Evolutionary conservation across 2,797 vertebrate species (phyloP), one percentile per base, ranked within the genome.

Genomic region (Chlorospingus semifuscus): DNA sequence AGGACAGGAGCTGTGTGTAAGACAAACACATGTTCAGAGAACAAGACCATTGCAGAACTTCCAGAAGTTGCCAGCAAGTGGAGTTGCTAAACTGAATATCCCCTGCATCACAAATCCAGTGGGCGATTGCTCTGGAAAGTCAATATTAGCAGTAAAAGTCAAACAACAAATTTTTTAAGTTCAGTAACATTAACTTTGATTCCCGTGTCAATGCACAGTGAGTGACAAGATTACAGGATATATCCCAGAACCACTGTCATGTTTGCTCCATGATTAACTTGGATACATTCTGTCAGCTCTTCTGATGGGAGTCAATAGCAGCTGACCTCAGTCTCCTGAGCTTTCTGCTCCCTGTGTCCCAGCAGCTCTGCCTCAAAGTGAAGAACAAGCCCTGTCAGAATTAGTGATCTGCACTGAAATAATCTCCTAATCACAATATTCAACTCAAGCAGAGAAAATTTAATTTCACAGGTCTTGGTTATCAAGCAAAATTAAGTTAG

Each of bases 391-490:
- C 64, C 81, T 69, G 78, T 79, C 86, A 88, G 92, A 94, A 81
- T 74, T 47, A 74, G 74, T 71, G 77, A 84, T 42, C 71, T 70
- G 50, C 57, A 47, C 39, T 37, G 47, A 87, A 94, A 70, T 91
- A 60, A 88, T 84, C 72, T 84, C 56, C 78, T 86, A 77, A 92
- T 95, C 83, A 94, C 1, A 9, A 83, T 76, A 79, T 78, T 78
- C 88, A 90, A 49, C 39, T 2, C 8, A 93, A 82, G 80, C 84
- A 87, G 39, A 65, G 65, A 91, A 41, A 94, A 96, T 93, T 84
- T 94, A 89, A 96, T 95, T 95, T 96, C 94, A 93, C 79, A 97
- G 78, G 49, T 65, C 79, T 83, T 82, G 69, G 29, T 85, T 92
- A 89, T 84, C 42, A 55, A 88, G 76, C 5, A 37, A 89, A 97